Percentiles rank a stretch among this genome's conserved stretches.
Evolutionary conservation across 2,888 invertebrate species (phyloP).

Genomic region (Chrysomela aeneicollis): DNA sequence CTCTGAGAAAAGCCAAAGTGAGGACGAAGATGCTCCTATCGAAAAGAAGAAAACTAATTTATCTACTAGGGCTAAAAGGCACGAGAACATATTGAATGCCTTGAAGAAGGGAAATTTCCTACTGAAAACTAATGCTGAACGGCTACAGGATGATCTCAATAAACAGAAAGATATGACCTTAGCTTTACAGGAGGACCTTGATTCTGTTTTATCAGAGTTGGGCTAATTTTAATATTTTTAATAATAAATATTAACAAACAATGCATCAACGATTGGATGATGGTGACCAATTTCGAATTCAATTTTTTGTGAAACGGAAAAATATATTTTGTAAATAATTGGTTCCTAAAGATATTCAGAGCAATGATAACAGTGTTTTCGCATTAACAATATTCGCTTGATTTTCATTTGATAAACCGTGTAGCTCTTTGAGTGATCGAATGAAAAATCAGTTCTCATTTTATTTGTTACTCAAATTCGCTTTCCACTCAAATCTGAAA

Average conservation of each 20-base stretch:
- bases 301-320: background rate
- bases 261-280: background rate
- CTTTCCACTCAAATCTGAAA: background rate
- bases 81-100: constrained; percentile 80
- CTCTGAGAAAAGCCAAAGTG: constrained; percentile 67
- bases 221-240: constrained; percentile 64
- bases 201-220: constrained; percentile 85
- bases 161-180: constrained; percentile 83
- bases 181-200: constrained; percentile 81
- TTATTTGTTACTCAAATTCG: background rate
- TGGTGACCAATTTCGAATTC: background rate
- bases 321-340: background rate
- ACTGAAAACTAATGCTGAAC: constrained; percentile 86
- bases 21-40: constrained; percentile 70
- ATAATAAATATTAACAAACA: background rate
- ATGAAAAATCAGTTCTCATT: background rate
- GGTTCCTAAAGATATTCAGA: background rate
- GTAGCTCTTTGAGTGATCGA: background rate
- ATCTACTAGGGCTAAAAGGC: constrained; percentile 72
- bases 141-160: constrained; percentile 84
- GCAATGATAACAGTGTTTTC: background rate
- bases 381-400: background rate
- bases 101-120: constrained; percentile 89
- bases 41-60: constrained; percentile 74
- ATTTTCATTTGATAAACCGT: background rate